Evolutionary conservation across 2,888 invertebrate species (phyloP).

Genomic region (Erpobdella octoculata): DNA sequence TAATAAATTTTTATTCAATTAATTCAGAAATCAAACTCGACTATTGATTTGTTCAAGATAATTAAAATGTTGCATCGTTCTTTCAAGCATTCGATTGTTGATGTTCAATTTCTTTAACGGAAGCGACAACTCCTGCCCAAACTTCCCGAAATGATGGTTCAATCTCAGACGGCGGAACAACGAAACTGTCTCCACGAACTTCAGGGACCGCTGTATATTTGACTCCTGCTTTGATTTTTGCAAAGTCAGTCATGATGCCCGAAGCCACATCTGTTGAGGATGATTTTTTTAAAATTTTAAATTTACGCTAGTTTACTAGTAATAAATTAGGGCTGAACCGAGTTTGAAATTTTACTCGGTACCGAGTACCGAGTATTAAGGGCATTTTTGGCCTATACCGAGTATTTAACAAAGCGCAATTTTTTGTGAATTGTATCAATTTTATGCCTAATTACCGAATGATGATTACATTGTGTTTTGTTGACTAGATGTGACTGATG

Average conservation of each 20-base stretch:
- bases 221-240: slow-evolving; percentile 21
- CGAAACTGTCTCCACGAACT: slow-evolving; percentile 28
- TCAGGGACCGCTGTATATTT: slow-evolving; percentile 27
- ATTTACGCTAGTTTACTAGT: not conserved
- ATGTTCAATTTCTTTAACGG: slow-evolving; percentile 4
- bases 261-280: slow-evolving; percentile 24
- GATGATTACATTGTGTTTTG: too few relatives aligned
- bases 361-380: too few relatives aligned
- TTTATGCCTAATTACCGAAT: too few relatives aligned
- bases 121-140: slow-evolving; percentile 16
- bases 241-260: slow-evolving; percentile 27
- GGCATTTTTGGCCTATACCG: not conserved
- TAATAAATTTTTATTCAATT: not conserved
- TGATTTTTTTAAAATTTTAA: not conserved
- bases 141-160: slow-evolving; percentile 28
- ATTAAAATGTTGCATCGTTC: not conserved
- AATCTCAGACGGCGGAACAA: slow-evolving; percentile 24
- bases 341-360: too few relatives aligned
- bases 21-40: not conserved
- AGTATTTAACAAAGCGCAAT: not conserved
- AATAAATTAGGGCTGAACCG: not conserved
- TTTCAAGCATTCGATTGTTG: too few relatives aligned
- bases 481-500: too few relatives aligned
- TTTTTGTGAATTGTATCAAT: too few relatives aligned
- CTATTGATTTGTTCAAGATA: not conserved